These are phyloP conservation scores for Cichladusa arquata DNA, from an alignment of 2,113 vertebrate species.

Conservation along the genomic window DNA sequence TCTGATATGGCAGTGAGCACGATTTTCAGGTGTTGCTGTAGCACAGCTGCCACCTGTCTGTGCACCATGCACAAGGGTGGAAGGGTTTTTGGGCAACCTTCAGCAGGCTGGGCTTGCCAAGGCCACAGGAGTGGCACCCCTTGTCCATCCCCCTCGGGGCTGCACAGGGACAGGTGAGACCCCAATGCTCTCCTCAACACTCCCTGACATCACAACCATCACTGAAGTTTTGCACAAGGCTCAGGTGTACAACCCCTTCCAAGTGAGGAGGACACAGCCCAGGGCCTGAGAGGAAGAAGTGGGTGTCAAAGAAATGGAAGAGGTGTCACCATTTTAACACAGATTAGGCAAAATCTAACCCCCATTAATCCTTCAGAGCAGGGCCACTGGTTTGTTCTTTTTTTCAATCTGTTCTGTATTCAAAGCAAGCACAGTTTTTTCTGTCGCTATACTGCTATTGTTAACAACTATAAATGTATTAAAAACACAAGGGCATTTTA, in stretches of 20 bases:
- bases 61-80: fast-evolving
- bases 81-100: not conserved
- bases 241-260: not conserved
- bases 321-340: not conserved
- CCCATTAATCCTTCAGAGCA: not conserved
- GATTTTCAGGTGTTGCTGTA: not conserved
- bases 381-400: not conserved
- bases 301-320: not conserved
- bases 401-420: slow-evolving; percentile 40
- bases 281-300: not conserved
- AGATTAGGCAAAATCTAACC: slow-evolving; percentile 18
- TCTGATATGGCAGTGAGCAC: not conserved
- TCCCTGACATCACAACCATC: not conserved
- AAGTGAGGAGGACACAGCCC: not conserved
- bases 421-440: slow-evolving; percentile 47
- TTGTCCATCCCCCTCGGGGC: fast-evolving
- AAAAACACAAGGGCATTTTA: slow-evolving; percentile 74
- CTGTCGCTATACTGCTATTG: slow-evolving; percentile 66
- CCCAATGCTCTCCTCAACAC: not conserved
- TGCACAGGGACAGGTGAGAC: not conserved
- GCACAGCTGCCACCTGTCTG: not conserved
- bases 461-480: slow-evolving; percentile 71
- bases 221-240: not conserved
- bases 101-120: not conserved
- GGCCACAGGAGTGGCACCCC: not conserved